Percentiles rank a stretch among this genome's conserved stretches.
phyloP scores from a whole-genome alignment of 2,888 invertebrate genomes.

The Dendrolimus houi region DNA sequence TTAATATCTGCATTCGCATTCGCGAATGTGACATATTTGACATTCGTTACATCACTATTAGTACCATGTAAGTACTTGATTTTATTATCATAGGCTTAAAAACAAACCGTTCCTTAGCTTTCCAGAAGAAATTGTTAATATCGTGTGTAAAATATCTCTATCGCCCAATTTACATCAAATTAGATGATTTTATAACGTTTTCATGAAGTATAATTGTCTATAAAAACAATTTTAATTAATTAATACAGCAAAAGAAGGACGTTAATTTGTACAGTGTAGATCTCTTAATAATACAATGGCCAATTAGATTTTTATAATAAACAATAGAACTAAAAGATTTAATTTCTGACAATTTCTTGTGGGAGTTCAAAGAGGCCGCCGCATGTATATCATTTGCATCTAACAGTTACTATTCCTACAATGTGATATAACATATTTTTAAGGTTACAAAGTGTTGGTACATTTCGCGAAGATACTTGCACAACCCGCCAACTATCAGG shows the following conservation, averaged over 20 bases:
- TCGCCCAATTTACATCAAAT: background rate
- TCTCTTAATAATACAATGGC: slow-evolving; percentile 20
- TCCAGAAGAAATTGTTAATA: background rate
- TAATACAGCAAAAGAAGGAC: background rate
- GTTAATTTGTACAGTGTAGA: slow-evolving; percentile 14
- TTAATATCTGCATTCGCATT: too few relatives aligned
- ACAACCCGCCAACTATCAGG: too few relatives aligned
- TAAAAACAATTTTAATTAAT: slow-evolving; percentile 4
- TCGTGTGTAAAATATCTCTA: background rate
- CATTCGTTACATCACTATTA: too few relatives aligned
- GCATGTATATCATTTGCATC: too few relatives aligned
- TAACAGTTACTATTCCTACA: too few relatives aligned
- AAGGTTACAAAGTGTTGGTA: too few relatives aligned
- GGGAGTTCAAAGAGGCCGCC: background rate
- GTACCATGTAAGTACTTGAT: too few relatives aligned
- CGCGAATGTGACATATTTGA: too few relatives aligned
- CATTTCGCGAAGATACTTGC: too few relatives aligned
- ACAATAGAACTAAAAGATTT: slow-evolving; percentile 2
- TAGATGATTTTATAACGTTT: background rate
- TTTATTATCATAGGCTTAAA: too few relatives aligned
- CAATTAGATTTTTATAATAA: slow-evolving; percentile 20
- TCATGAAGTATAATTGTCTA: background rate
- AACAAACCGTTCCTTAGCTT: too few relatives aligned
- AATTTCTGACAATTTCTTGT: background rate
- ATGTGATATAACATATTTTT: too few relatives aligned